A percentile compares a stretch with the other conserved stretches of the same genome.
phyloP scores from a whole-genome alignment of 2,888 invertebrate species.

The Rotaria magnacalcarata region DNA sequence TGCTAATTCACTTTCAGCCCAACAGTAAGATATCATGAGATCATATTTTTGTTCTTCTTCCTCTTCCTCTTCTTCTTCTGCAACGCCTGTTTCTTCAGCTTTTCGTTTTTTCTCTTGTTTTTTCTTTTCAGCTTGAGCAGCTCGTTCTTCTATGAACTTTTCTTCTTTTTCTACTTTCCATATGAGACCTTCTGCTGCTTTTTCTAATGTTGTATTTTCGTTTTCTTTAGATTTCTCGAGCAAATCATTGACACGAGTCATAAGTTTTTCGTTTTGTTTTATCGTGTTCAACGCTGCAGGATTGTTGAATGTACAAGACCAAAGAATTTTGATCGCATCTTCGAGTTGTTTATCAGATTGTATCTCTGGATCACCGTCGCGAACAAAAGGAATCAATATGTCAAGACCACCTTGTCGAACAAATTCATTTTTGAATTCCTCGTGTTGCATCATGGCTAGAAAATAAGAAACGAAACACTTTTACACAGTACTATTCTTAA shows the following conservation, averaged over 20 bases:
- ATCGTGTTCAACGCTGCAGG: not conserved
- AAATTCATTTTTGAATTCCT: not conserved
- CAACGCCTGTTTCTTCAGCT: not conserved
- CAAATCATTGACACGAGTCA: not conserved
- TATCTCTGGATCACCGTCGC: not conserved
- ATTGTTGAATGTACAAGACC: not conserved
- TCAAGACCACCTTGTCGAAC: not conserved
- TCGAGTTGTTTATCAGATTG: not conserved
- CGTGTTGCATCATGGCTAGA: not conserved
- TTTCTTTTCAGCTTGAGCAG: not conserved
- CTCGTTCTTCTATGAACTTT: not conserved
- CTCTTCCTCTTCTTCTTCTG: not conserved
- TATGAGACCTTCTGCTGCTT: not conserved
- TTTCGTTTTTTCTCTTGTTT: not conserved
- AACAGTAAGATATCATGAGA: not conserved
- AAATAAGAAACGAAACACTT: no score
- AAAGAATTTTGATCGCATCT: not conserved
- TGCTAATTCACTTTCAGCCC: not conserved
- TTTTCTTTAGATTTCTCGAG: not conserved
- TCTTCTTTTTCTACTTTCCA: slow-evolving; percentile 20
- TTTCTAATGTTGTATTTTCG: not conserved
- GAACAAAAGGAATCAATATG: not conserved
- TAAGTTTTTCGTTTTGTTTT: not conserved
- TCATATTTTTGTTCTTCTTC: not conserved
- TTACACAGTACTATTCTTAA: no score